These are phyloP conservation scores for Agonum fuliginosum DNA, from an alignment of 2,888 invertebrate genomes.

Conservation along the genomic window DNA sequence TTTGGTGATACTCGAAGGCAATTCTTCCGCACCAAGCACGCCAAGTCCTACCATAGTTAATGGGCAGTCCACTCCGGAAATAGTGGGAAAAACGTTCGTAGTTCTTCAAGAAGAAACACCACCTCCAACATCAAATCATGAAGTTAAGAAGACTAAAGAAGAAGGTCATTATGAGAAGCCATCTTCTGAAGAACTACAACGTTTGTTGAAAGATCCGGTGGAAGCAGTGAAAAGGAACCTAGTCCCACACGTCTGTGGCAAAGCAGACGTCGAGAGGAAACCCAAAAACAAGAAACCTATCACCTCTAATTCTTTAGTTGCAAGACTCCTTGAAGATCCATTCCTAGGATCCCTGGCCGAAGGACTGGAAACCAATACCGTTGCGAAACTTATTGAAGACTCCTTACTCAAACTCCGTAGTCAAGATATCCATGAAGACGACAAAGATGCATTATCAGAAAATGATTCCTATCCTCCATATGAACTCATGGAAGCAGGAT, in stretches of 20 bases:
- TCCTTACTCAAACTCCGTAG: constrained; percentile 77
- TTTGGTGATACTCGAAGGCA: constrained; percentile 70
- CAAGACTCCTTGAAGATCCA: constrained; percentile 79
- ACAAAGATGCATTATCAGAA: constrained; percentile 72
- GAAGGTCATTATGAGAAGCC: constrained; percentile 40
- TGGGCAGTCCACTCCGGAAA: constrained; percentile 51
- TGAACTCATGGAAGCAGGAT: constrained; percentile 84
- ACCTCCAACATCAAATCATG: not conserved
- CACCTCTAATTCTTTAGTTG: constrained; percentile 69
- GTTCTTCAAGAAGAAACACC: constrained; percentile 48
- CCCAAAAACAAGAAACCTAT: constrained; percentile 65
- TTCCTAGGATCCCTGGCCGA: constrained; percentile 79
- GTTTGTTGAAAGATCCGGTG: constrained; percentile 81
- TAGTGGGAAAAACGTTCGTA: constrained; percentile 53
- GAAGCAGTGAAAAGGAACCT: constrained; percentile 85
- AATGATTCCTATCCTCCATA: constrained; percentile 81
- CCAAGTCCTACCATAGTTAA: constrained; percentile 58
- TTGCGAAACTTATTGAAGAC: constrained; percentile 80
- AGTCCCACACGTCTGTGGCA: constrained; percentile 86
- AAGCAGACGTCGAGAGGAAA: constrained; percentile 73
- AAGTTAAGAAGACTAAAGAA: constrained; percentile 2
- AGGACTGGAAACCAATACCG: constrained; percentile 78
- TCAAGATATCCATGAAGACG: constrained; percentile 68
- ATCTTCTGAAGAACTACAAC: constrained; percentile 55
- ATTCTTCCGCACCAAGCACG: constrained; percentile 65